Conservation (phyloP, 2,888 invertebrate species). For the Cryptus armator region DNA sequence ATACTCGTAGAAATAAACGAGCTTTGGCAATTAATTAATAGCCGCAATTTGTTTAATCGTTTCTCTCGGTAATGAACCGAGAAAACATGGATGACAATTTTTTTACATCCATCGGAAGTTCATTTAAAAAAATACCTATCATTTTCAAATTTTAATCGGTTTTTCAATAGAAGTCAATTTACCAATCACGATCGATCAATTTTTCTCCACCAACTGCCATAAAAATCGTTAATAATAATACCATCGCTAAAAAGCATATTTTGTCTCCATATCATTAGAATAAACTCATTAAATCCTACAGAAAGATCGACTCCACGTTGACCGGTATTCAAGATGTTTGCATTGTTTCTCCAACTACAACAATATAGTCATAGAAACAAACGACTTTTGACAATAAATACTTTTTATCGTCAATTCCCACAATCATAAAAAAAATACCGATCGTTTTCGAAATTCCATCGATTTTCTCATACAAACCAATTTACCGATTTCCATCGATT, state of each 20-base stretch:
- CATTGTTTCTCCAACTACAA: neutral
- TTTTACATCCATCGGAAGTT: too few relatives aligned
- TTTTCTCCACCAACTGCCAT: neutral
- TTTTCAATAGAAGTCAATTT: neutral
- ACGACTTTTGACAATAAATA: neutral
- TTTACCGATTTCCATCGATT: neutral
- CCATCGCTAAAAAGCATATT: neutral
- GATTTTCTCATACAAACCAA: neutral
- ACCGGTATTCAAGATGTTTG: conserved; percentile 6
- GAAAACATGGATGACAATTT: too few relatives aligned
- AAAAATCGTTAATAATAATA: neutral
- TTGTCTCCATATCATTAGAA: neutral
- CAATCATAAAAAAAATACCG: neutral
- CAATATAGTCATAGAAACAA: conserved; percentile 16
- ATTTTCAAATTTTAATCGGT: neutral
- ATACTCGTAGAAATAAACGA: conserved; percentile 9
- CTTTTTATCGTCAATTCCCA: neutral
- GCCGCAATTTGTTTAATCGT: too few relatives aligned
- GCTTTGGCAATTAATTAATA: neutral
- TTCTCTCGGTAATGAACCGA: too few relatives aligned
- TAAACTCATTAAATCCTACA: neutral
- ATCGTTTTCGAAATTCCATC: neutral
- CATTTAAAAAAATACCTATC: too few relatives aligned
- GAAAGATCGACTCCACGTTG: neutral
- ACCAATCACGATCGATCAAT: neutral